phyloP scores from a whole-genome alignment of 2,797 vertebrate species.

The Acanthurus leucopareius region DNA sequence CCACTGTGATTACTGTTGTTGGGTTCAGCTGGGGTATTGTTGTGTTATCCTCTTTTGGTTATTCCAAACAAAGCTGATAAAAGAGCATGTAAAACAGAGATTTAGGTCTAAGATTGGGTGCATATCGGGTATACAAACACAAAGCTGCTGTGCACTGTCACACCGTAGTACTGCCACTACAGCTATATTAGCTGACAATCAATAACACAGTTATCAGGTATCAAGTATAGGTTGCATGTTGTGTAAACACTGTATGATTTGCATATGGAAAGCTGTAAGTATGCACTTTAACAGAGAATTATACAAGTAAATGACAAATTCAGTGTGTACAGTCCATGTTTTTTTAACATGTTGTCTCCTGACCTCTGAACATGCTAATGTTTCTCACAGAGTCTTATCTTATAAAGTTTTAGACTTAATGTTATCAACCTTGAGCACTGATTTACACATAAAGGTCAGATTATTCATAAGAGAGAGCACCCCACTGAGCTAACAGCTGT shows the following conservation, averaged over 20 bases:
- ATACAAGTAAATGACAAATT: too few relatives aligned
- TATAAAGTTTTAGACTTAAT: not conserved
- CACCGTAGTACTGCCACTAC: slow-evolving; percentile 21
- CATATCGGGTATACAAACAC: slow-evolving; percentile 42
- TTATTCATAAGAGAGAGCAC: not conserved
- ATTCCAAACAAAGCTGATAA: slow-evolving; percentile 42
- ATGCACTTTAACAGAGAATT: not conserved
- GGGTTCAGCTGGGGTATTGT: slow-evolving; percentile 33
- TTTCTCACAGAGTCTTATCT: too few relatives aligned
- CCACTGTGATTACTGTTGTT: slow-evolving; percentile 20
- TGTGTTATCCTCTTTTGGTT: slow-evolving; percentile 49
- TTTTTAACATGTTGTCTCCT: not conserved
- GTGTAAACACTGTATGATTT: slow-evolving; percentile 35
- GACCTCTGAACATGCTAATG: not conserved
- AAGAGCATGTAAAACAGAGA: slow-evolving; percentile 42
- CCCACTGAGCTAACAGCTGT: not conserved
- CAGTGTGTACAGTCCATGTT: not conserved
- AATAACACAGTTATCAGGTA: slow-evolving; percentile 47
- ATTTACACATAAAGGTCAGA: not conserved
- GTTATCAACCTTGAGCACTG: not conserved
- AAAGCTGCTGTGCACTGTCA: slow-evolving; percentile 23
- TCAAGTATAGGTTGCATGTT: slow-evolving; percentile 5
- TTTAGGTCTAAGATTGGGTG: slow-evolving; percentile 9
- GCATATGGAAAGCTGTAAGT: not conserved
- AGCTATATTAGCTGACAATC: slow-evolving; percentile 43